A percentile compares a stretch with the other conserved stretches of the same genome.
Evolutionary conservation across 2,888 invertebrate genomes (phyloP).

Genomic region (Hyalella azteca): DNA sequence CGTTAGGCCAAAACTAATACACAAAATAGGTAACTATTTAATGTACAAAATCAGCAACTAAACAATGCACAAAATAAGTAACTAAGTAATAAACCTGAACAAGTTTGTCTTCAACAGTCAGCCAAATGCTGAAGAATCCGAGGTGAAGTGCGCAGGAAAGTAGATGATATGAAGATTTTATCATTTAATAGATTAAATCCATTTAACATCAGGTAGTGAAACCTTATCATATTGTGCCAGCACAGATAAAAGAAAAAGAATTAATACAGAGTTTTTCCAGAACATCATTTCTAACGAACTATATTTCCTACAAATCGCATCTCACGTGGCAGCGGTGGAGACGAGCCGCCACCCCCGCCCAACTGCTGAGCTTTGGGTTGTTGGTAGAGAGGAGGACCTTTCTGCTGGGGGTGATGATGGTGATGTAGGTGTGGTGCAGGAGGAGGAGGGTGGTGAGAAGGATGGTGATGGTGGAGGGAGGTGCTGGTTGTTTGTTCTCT

Average conservation of each 20-base stretch:
- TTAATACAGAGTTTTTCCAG: too few species aligned
- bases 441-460: conserved; percentile 48
- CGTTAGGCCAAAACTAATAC: neutral
- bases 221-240: too few species aligned
- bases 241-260: too few species aligned
- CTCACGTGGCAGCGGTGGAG: conserved; percentile 34
- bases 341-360: neutral
- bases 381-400: conserved; percentile 17
- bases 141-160: too few species aligned
- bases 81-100: neutral
- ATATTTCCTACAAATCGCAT: too few species aligned
- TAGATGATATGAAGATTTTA: too few species aligned
- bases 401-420: neutral
- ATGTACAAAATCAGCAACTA: neutral
- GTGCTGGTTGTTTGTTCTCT: conserved; percentile 59
- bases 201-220: too few species aligned
- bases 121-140: neutral
- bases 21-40: neutral
- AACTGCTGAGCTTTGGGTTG: conserved; percentile 1
- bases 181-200: too few species aligned
- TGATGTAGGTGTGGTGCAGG: neutral
- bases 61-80: neutral
- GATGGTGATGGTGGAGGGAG: conserved; percentile 50
- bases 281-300: too few species aligned
- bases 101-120: neutral